phyloP scores from a whole-genome alignment of 2,888 invertebrate genomes.

The Blomia tropicalis region DNA sequence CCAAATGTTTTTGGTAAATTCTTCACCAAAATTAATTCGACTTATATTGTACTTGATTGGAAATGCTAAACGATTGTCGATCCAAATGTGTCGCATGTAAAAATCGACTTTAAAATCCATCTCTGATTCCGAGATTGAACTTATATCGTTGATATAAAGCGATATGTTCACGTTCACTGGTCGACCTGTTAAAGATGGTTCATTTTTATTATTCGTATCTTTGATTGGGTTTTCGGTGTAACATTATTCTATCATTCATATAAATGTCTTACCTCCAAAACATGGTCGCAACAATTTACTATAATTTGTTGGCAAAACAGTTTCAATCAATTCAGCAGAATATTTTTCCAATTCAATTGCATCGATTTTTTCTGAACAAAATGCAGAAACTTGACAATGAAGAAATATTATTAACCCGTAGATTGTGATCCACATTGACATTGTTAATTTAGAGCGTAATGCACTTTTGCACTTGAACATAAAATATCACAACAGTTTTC shows the following conservation, averaged over 20 bases:
- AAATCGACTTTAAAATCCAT: constrained; percentile 6
- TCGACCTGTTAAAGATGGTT: too few species aligned
- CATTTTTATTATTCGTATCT: too few species aligned
- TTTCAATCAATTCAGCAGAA: not conserved
- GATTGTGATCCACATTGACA: too few species aligned
- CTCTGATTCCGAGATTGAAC: not conserved
- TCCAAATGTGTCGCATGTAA: not conserved
- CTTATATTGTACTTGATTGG: not conserved
- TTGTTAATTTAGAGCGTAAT: too few species aligned
- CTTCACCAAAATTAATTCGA: not conserved
- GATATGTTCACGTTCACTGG: not conserved
- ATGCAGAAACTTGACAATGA: too few species aligned
- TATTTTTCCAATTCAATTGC: not conserved
- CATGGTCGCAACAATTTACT: not conserved
- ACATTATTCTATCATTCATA: too few species aligned
- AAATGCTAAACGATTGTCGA: constrained; percentile 1
- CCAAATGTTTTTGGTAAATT: not conserved
- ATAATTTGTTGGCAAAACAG: not conserved
- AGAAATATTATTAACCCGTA: too few species aligned
- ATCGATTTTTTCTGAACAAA: too few species aligned
- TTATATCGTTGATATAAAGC: not conserved
- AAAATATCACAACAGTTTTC: too few species aligned
- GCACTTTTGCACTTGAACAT: too few species aligned
- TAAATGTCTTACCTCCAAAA: too few species aligned
- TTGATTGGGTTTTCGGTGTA: too few species aligned